Base-by-base conservation (phyloP, 2,113 vertebrate genomes). In the Zosterops hypoxanthus region DNA sequence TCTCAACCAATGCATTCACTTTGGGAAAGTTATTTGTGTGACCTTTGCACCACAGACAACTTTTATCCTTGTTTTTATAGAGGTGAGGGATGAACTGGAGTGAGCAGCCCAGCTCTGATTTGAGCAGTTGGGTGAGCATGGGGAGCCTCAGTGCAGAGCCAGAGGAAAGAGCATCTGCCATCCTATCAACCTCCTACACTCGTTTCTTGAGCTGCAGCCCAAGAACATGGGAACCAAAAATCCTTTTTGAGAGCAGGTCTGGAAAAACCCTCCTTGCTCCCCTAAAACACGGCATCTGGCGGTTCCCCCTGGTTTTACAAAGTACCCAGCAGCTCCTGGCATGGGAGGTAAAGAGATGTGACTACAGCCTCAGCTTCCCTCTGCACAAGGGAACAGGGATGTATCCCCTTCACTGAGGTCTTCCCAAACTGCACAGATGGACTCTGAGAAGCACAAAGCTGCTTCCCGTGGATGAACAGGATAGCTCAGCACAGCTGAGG, bases 361-460 rank as follows among this genome's bases (percentile, higher is more conserved):
- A 18, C 22, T 7, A 6, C 68, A 29, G 44, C 20, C 28, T 29
- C 84, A 31, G 46, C 56, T 31, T 47, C 68, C 22, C 21, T 50
- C 46, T 4, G 1, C 25, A 9, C 23, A 12, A 31, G 41, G 47
- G 10, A 34, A 31, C 2, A 5, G 41, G 34, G 34, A 8, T 3
- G 7, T 13, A 23, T 21, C 16, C 34, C n/a, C 16, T n/a, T 63
- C 11, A 0, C 24, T 11, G 14, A 24, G 9, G 9, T 44, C 24
- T 34, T 33, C 39, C 46, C 49, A 26, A 15, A 70, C 19, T 5
- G 1, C 0, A 0, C 29, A 24, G 49, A 22, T 1, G 0, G 42
- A 70, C 11, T 39, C n/a, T 4, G 2, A 33, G 56, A 34, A 25
- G 28, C 70, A 70, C 75, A 20, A 44, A 71, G 18, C 66, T 12